A percentile compares a stretch with the other conserved stretches of the same genome.
phyloP scores from a whole-genome alignment of 2,113 vertebrate genomes.

The Rattus norvegicus region DNA sequence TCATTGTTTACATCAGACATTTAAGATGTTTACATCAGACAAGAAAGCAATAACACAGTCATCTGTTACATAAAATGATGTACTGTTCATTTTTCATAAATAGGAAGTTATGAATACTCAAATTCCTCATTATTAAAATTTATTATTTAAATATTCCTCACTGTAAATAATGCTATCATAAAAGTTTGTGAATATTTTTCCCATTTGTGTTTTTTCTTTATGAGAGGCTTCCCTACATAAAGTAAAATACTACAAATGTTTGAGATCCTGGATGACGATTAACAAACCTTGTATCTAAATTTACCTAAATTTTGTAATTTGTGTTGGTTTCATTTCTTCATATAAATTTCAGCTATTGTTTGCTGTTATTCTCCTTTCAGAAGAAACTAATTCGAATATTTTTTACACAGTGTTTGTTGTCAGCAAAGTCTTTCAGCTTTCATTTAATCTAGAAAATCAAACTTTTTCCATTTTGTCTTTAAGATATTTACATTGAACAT shows the following conservation, averaged over 20 bases:
- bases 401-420: background rate
- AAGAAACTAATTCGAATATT: constrained; percentile 7
- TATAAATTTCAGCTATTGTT: background rate
- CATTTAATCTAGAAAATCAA: background rate
- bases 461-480: background rate
- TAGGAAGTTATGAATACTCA: background rate
- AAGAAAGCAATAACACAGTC: background rate
- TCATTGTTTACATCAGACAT: background rate
- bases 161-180: background rate
- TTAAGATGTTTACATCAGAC: background rate
- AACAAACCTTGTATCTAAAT: background rate
- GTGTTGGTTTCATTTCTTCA: background rate
- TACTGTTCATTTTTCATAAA: background rate
- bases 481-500: background rate
- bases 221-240: background rate
- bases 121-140: background rate
- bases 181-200: background rate
- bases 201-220: background rate
- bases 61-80: background rate
- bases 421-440: background rate
- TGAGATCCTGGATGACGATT: background rate
- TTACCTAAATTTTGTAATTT: background rate
- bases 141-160: background rate
- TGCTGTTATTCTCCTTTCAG: background rate
- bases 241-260: background rate